Evolutionary conservation across 2,797 vertebrate species (phyloP).

Genomic region (Poeciliopsis presidionis): DNA sequence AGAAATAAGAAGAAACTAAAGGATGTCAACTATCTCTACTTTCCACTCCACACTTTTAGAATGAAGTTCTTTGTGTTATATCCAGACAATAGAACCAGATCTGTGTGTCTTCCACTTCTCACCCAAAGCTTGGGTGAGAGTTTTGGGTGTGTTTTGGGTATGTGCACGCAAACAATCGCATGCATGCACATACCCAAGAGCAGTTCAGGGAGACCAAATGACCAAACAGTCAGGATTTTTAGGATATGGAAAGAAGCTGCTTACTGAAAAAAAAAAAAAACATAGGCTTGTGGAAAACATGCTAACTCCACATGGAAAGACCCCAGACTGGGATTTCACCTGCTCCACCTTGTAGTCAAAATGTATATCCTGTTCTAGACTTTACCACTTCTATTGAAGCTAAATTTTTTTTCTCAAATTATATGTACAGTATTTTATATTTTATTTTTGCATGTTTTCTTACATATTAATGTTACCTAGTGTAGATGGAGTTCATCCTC

Average conservation of each 20-base stretch:
- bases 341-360: neutral
- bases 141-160: too few relatives aligned
- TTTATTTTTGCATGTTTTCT: neutral
- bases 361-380: neutral
- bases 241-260: neutral
- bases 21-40: neutral
- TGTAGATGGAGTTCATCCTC: neutral
- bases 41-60: neutral
- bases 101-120: too few relatives aligned
- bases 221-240: neutral
- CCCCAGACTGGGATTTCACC: neutral
- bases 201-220: neutral
- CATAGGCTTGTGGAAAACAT: neutral
- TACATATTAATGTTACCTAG: neutral
- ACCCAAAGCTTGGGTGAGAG: too few relatives aligned
- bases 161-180: too few relatives aligned
- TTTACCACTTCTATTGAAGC: neutral
- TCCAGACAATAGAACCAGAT: neutral
- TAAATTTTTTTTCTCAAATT: too few relatives aligned
- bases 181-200: neutral
- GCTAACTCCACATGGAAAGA: neutral
- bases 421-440: too few relatives aligned
- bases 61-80: neutral
- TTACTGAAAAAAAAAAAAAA: neutral
- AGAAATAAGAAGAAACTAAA: neutral